Evolutionary conservation across 2,797 vertebrate species (phyloP), one percentile per base, ranked within the genome.

Genomic region (Tiaroga cobitis): DNA sequence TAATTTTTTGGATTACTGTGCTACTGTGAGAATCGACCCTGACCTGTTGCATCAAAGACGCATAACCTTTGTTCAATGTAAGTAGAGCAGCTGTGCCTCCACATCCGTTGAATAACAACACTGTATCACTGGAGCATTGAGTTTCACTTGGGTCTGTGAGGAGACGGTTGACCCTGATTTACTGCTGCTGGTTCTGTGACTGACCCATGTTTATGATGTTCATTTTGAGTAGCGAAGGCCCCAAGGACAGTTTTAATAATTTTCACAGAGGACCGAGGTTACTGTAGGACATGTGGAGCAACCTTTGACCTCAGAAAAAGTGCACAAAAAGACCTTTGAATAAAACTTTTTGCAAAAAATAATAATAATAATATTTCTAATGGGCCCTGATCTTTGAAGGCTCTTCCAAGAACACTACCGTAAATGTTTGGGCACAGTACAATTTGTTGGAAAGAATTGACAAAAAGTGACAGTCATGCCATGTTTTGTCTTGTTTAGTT

Each of bases 141-240:
- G 78, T 69, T 84, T 81, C 78, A 39, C 72, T 69, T 70, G 54
- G 63, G 65, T 68, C 77, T 76, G 34, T 29, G 82, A 80, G 59
- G 59, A 69, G 49, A 75, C 16, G 24, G 29, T 26, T 86, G 85
- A 82, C 68, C 59, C 29, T 84, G 70, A 84, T 84, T 87, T 81
- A 87, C 43, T 41, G 86, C 59, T 75, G 26, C 34, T 21, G 63
- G 39, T 39, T 68, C 78, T 80, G 70, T 43, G 56, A 56, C n/a
- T 4, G 24, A 80, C 68, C 68, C 43, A 73, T 79, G 34, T 72
- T 65, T 80, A 83, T 80, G 69, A 87, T 49, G 80, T 82, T 68
- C 34, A 24, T 67, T 77, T 84, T 78, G 4, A 54, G 32, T 8
- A 68, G 46, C 6, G 2, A 29, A 83, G 41, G 56, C 85, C 24